Conservation (phyloP, 2,888 invertebrate genomes). For the Pycnomerus fuliginosus region DNA sequence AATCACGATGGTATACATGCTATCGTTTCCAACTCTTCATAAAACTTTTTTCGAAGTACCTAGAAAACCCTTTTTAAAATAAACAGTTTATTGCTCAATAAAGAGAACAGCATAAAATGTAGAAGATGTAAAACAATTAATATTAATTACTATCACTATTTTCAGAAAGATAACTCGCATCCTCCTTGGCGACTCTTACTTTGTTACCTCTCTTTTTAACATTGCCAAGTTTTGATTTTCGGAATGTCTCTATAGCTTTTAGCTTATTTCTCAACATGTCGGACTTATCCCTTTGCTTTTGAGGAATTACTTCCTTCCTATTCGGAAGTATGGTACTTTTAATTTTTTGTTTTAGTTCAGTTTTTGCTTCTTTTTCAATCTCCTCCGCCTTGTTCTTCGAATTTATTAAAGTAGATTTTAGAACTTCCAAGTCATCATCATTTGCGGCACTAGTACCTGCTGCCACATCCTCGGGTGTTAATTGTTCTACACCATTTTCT, state of each 20-base stretch:
- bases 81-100: too few relatives aligned
- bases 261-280: constrained; percentile 67
- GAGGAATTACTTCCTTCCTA: constrained; percentile 67
- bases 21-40: too few relatives aligned
- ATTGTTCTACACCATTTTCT: background rate
- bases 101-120: too few relatives aligned
- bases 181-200: constrained; percentile 56
- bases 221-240: constrained; percentile 64
- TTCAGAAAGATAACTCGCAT: constrained; percentile 66
- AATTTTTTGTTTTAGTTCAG: constrained; percentile 34
- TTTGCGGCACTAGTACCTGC: constrained; percentile 15
- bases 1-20: too few relatives aligned
- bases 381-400: constrained; percentile 41
- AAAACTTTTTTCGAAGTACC: too few relatives aligned
- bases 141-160: constrained; percentile 60
- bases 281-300: constrained; percentile 67
- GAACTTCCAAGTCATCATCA: constrained; percentile 40
- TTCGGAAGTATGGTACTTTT: constrained; percentile 35
- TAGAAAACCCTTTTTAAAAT: too few relatives aligned
- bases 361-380: constrained; percentile 36
- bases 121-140: too few relatives aligned
- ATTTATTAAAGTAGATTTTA: constrained; percentile 34
- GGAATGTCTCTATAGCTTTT: constrained; percentile 72
- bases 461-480: constrained; percentile 18
- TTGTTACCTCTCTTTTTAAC: constrained; percentile 54